These are phyloP conservation scores for Leucosticte australis DNA, from an alignment of 2,113 vertebrate genomes.

Conservation along the genomic window DNA sequence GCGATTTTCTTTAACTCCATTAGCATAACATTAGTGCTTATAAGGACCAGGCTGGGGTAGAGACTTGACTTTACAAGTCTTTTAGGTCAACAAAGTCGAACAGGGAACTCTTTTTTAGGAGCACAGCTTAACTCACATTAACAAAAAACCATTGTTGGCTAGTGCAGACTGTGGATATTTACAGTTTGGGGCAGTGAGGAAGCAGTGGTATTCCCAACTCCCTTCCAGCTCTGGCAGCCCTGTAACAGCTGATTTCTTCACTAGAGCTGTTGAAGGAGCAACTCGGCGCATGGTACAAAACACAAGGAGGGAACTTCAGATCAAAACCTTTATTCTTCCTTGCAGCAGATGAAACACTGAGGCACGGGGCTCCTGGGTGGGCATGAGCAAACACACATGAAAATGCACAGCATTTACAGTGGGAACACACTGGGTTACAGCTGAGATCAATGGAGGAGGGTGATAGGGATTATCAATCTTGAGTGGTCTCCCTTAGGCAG, in stretches of 20 bases:
- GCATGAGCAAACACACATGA: not conserved
- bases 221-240: not conserved
- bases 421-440: slow-evolving; percentile 25
- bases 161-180: not conserved
- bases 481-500: slow-evolving; percentile 53
- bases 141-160: not conserved
- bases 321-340: slow-evolving; percentile 42
- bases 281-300: not conserved
- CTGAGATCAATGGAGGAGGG: slow-evolving; percentile 49
- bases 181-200: not conserved
- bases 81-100: not conserved
- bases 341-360: not conserved
- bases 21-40: slow-evolving; percentile 27
- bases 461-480: slow-evolving; percentile 62
- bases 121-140: not conserved
- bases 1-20: slow-evolving; percentile 34
- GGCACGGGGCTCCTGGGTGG: not conserved
- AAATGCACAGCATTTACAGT: not conserved
- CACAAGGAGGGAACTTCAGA: slow-evolving; percentile 16
- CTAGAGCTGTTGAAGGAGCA: not conserved
- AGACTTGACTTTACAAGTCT: not conserved
- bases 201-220: not conserved
- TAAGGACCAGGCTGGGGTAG: not conserved
- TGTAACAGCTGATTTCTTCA: not conserved
- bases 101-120: not conserved